Percentiles rank a stretch among this genome's conserved stretches.
Conservation (phyloP, 2,113 vertebrate species). For the Aegotheles bennettii region DNA sequence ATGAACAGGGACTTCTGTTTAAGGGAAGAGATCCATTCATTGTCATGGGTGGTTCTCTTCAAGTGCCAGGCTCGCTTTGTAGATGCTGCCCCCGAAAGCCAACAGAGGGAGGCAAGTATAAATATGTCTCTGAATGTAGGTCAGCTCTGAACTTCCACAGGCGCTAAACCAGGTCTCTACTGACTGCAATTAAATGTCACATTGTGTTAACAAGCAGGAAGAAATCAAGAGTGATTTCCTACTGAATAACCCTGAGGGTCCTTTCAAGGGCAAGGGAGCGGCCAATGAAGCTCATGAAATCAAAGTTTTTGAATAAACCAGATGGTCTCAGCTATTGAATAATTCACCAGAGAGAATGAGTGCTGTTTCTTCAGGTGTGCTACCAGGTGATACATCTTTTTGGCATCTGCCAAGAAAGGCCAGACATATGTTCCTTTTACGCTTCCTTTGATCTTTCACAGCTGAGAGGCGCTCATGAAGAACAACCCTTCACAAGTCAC, state of each 20-base stretch:
- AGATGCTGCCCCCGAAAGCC: neutral
- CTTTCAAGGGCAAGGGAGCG: neutral
- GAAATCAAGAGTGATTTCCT: neutral
- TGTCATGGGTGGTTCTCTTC: neutral
- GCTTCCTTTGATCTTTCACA: neutral
- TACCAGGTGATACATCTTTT: neutral
- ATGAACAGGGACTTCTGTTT: neutral
- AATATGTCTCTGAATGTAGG: neutral
- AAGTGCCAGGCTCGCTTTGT: neutral
- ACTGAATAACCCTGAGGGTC: neutral
- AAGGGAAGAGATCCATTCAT: neutral
- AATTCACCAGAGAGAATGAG: neutral
- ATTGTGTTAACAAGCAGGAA: slow-evolving; percentile 21
- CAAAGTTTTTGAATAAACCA: neutral
- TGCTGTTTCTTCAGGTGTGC: slow-evolving; percentile 30
- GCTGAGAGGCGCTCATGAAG: accelerated
- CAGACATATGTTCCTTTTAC: neutral
- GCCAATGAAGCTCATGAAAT: slow-evolving; percentile 29
- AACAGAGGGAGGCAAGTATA: neutral
- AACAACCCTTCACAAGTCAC: neutral
- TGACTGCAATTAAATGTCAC: slow-evolving; percentile 33
- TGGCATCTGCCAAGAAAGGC: neutral
- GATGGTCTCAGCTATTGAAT: slow-evolving; percentile 12
- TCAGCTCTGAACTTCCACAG: slow-evolving; percentile 3
- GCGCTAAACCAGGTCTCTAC: neutral